These are phyloP conservation scores for Drosophila suzukii DNA, from an alignment of 1,140 invertebrate genomes.

Conservation along the genomic window DNA sequence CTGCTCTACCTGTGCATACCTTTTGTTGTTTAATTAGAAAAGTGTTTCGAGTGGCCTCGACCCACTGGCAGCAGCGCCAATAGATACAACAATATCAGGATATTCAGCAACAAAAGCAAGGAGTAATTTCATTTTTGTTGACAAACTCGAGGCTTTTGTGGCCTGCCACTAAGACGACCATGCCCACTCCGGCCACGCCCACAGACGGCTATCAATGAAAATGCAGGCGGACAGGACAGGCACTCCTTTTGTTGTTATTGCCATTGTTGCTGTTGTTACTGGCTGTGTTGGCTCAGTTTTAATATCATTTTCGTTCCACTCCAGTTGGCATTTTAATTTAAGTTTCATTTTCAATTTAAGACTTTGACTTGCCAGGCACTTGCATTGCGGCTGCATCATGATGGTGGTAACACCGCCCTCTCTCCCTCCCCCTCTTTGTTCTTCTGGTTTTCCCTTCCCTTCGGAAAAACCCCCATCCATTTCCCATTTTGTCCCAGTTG, in stretches of 20 bases:
- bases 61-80: conserved; percentile 38
- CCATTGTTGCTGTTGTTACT: conserved; percentile 50
- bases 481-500: conserved; percentile 44
- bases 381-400: conserved; percentile 62
- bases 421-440: conserved; percentile 8
- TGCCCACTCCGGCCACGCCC: conserved; percentile 20
- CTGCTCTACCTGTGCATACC: conserved; percentile 36
- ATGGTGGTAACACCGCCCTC: neutral
- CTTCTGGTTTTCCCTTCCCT: neutral
- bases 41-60: conserved; percentile 57
- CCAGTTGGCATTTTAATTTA: conserved; percentile 82
- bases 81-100: conserved; percentile 25
- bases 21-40: conserved; percentile 78
- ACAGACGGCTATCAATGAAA: conserved; percentile 75
- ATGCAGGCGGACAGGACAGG: conserved; percentile 59
- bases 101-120: conserved; percentile 7
- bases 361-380: conserved; percentile 75
- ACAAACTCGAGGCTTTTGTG: conserved; percentile 75
- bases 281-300: conserved; percentile 63
- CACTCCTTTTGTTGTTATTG: conserved; percentile 40
- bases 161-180: conserved; percentile 61
- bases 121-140: conserved; percentile 76
- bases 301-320: conserved; percentile 83
- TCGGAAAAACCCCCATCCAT: neutral
- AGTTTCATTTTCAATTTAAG: conserved; percentile 83